Percentiles rank a stretch among this genome's conserved stretches.
These are phyloP conservation scores for Tetramorium alpestre DNA, from an alignment of 1,140 invertebrate genomes.

Conservation along the genomic window DNA sequence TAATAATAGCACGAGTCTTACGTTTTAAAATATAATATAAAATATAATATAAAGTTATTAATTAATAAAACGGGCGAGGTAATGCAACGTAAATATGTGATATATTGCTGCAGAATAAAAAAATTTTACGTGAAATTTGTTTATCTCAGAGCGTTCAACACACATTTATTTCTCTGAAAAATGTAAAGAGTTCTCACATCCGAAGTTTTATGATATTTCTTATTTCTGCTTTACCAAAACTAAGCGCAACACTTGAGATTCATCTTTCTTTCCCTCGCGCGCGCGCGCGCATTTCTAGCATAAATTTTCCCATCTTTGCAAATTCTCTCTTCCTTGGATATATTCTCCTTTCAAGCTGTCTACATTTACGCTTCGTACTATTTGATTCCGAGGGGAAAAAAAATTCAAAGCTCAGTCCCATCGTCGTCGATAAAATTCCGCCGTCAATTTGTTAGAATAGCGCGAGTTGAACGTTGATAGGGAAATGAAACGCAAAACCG, in stretches of 20 bases:
- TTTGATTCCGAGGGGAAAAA: not conserved
- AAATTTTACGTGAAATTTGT: not conserved
- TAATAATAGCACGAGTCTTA: not conserved
- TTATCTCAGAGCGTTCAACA: not conserved
- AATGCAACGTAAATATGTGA: not conserved
- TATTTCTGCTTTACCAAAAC: not conserved
- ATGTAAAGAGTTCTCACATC: not conserved
- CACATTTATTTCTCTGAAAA: not conserved
- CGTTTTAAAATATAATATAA: not conserved
- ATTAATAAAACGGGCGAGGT: not conserved
- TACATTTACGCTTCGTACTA: constrained; percentile 4
- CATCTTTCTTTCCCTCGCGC: not conserved
- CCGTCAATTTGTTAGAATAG: constrained; percentile 46
- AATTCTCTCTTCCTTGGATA: not conserved
- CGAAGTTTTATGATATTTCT: not conserved
- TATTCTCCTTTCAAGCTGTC: constrained; percentile 18
- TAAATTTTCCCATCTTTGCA: constrained; percentile 7
- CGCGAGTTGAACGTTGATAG: constrained; percentile 33
- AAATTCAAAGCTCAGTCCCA: constrained; percentile 25
- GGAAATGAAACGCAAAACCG: constrained; percentile 35
- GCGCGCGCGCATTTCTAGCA: not conserved
- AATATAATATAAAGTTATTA: constrained; percentile 10
- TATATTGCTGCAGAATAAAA: not conserved
- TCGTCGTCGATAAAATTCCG: constrained; percentile 37
- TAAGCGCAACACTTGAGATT: not conserved